Conservation (phyloP, 2,888 invertebrate genomes). For the Homarus gammarus region DNA sequence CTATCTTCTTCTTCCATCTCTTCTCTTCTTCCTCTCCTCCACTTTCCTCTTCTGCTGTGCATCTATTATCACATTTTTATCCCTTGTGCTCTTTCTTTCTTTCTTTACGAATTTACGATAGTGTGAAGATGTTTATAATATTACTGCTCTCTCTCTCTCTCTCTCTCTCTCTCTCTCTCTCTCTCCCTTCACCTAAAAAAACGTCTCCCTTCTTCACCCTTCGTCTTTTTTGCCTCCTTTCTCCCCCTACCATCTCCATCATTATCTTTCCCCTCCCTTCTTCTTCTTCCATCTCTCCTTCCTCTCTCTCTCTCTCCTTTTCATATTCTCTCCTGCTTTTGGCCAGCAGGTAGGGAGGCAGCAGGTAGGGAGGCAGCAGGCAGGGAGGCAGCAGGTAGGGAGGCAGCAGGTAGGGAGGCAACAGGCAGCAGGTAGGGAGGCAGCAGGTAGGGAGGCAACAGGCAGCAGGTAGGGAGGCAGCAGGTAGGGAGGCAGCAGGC, state of each 20-base stretch:
- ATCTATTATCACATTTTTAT: not conserved
- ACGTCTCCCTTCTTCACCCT: not conserved
- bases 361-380: too few relatives aligned
- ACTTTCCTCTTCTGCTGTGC: not conserved
- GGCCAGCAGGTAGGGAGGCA: not conserved
- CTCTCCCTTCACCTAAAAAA: not conserved
- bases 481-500: too few relatives aligned
- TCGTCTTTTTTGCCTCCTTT: not conserved
- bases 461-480: too few relatives aligned
- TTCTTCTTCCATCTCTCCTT: not conserved
- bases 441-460: too few relatives aligned
- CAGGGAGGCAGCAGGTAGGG: too few relatives aligned
- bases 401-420: too few relatives aligned
- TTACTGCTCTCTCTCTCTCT: conserved; percentile 30
- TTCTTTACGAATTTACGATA: not conserved
- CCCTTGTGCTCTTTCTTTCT: not conserved
- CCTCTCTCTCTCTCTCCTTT: not conserved
- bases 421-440: too few relatives aligned
- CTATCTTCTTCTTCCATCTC: too few relatives aligned
- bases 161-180: not conserved
- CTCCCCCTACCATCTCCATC: not conserved
- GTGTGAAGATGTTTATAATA: not conserved
- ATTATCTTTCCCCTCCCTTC: not conserved
- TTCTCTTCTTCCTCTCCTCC: too few relatives aligned
- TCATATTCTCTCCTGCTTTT: not conserved